A percentile compares a stretch with the other conserved stretches of the same genome.
phyloP scores from a whole-genome alignment of 2,113 vertebrate species.

The Xiphophorus couchianus region DNA sequence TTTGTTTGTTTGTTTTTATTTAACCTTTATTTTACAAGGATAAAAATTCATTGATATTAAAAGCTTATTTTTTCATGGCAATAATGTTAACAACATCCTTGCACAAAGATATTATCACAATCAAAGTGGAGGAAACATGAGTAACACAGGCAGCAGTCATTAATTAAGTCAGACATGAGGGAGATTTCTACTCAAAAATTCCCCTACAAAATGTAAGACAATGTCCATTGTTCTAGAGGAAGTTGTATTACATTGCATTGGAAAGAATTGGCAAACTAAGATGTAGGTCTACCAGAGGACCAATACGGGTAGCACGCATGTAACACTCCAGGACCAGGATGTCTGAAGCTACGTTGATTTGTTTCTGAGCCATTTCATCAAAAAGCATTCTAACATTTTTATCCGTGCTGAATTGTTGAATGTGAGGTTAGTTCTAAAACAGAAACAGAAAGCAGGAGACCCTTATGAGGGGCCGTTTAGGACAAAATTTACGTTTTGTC shows the following conservation, averaged over 20 bases:
- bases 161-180: slow-evolving; percentile 11
- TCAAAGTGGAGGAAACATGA: slow-evolving; percentile 57
- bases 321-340: not conserved
- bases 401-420: not conserved
- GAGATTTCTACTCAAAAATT: slow-evolving; percentile 14
- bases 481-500: no score
- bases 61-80: no score
- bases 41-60: no score
- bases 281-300: not conserved
- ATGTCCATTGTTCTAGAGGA: slow-evolving; percentile 19
- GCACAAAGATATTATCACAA: slow-evolving; percentile 13
- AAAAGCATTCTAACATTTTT: not conserved
- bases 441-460: not conserved
- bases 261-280: not conserved
- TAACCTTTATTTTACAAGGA: no score
- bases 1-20: no score
- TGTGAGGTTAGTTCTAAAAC: not conserved
- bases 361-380: not conserved
- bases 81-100: not conserved
- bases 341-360: not conserved
- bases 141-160: slow-evolving; percentile 21
- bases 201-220: slow-evolving; percentile 8
- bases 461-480: no score
- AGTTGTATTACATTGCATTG: not conserved
- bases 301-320: not conserved